Base-by-base conservation (phyloP, 1,140 invertebrate species). In the Drosophila tristis region DNA sequence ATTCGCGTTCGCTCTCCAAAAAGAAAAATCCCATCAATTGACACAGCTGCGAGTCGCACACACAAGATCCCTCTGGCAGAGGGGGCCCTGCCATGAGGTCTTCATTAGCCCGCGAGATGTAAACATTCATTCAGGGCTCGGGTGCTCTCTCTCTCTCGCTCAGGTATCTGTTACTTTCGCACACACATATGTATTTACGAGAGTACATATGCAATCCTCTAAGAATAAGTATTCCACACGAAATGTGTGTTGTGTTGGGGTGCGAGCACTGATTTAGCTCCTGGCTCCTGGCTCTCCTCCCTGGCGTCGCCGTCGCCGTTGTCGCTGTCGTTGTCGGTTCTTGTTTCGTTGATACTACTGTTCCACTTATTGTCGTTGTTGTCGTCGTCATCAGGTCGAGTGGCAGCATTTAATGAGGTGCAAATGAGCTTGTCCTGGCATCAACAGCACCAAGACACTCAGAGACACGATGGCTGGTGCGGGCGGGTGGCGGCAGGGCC, bases 371-470 rank as follows among this genome's bases (percentile, higher is more conserved):
- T 62, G 67, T 55, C 44, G 70, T 62, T 51, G 49, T 11, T 39
- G 55, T n/a, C 26, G 55, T 75, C 65, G 65, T 71, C 84, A 82
- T 87, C 78, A 78, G 84, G 84, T 87, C 82, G 82, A 89, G 82
- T 89, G 82, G 81, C 86, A 80, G 87, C 76, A 90, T 90, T 87
- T 90, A 90, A 90, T 90, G 86, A 90, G 86, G 87, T 90, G 86
- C 86, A 90, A 90, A 90, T 90, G 86, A 90, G 86, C 81, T 90
- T 90, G 81, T 90, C 65, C 58, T 70, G 71, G 74, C 76, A 84
- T 48, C 65, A 63, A 61, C 64, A 45, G 35, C 59, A 51, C 39
- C 61, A 72, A 20, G 20, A 59, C 42, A 58, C 47, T 49, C 31
- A 50, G 35, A 43, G 45, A 48, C 39, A 60, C 61, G 65, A 20